phyloP scores from a whole-genome alignment of 2,113 vertebrate species.

The Psettodes erumei region DNA sequence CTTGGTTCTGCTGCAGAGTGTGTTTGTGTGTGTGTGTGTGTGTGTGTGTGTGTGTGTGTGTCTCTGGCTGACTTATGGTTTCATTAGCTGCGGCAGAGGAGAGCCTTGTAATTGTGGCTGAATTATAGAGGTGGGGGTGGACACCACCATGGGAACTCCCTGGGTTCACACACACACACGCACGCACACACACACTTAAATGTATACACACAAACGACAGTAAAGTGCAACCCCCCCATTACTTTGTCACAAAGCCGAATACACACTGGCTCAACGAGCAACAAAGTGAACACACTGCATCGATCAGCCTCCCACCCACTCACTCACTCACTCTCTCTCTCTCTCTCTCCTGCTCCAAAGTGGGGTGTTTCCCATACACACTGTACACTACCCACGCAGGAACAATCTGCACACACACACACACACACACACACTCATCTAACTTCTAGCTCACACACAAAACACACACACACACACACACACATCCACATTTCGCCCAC shows the following conservation, averaged over 20 bases:
- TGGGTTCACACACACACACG: slow-evolving; percentile 27
- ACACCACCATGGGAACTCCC: slow-evolving; percentile 74
- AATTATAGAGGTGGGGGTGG: slow-evolving; percentile 76
- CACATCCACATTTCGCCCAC: slow-evolving; percentile 45
- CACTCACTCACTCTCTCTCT: slow-evolving; percentile 52
- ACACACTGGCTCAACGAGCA: slow-evolving; percentile 59
- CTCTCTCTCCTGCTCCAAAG: slow-evolving; percentile 55
- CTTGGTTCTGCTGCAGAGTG: slow-evolving; percentile 71
- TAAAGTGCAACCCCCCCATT: slow-evolving; percentile 14
- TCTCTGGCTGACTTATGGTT: slow-evolving; percentile 74
- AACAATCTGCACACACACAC: slow-evolving; percentile 37
- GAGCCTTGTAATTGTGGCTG: slow-evolving; percentile 78
- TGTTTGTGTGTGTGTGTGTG: slow-evolving; percentile 39
- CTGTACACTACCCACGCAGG: slow-evolving; percentile 57
- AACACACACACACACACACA: slow-evolving; percentile 22
- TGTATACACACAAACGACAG: slow-evolving; percentile 5
- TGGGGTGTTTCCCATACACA: slow-evolving; percentile 72
- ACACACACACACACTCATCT: slow-evolving; percentile 20
- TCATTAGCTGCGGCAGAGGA: slow-evolving; percentile 78
- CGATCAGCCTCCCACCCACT: slow-evolving; percentile 69
- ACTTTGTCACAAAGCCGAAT: slow-evolving; percentile 4
- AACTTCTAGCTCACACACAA: slow-evolving; percentile 21
- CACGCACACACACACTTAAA: slow-evolving; percentile 10
- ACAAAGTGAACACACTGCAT: slow-evolving; percentile 72
- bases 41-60: slow-evolving; percentile 30